Evolutionary conservation across 2,113 vertebrate species (phyloP), one percentile per base, ranked within the genome.

Genomic region (Empidonax traillii): DNA sequence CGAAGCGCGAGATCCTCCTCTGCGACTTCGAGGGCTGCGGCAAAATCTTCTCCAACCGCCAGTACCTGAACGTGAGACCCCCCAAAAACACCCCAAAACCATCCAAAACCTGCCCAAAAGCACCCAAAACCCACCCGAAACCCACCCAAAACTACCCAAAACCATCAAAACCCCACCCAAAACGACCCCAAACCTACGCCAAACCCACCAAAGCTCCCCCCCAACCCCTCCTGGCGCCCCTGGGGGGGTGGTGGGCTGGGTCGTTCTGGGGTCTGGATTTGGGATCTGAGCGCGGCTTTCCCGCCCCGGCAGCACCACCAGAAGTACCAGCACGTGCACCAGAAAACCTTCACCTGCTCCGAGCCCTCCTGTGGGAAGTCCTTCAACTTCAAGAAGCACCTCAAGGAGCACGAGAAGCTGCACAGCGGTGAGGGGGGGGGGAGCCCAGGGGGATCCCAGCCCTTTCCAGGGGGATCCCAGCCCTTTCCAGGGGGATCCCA

Each of bases 361-460:
- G 97, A 98, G 76, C 96, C 98, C 2, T 93, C 94, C 31, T 98
- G 98, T 2, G 94, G 98, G 22, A 99, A 98, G 81, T 98, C 98
- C 56, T 99, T 99, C 97, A 98, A 98, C 96, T 99, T 98, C 55
- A 98, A 98, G 88, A 98, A 98, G 71, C 98, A 99, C 85, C 97
- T 99, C 82, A 99, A 98, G 94, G 81, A 93, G 18, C 73, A 90
- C 0, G 71, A 83, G 55, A 87, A 93, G 20, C 77, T 94, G 15
- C 92, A 96, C 90, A 92, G 89, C 0, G 92, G 94, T 95, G 88
- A 75, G 86, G 6, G 68, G 58, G 58, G 58, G n/a, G 8, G 15
- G n/a, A n/a, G n/a, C n/a, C n/a, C n/a, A n/a, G n/a, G n/a, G n/a
- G n/a, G n/a, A n/a, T n/a, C n/a, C n/a, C n/a, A n/a, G n/a, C n/a